These are phyloP conservation scores for Ramphastos sulfuratus DNA, from an alignment of 2,113 vertebrate species.

Conservation along the genomic window DNA sequence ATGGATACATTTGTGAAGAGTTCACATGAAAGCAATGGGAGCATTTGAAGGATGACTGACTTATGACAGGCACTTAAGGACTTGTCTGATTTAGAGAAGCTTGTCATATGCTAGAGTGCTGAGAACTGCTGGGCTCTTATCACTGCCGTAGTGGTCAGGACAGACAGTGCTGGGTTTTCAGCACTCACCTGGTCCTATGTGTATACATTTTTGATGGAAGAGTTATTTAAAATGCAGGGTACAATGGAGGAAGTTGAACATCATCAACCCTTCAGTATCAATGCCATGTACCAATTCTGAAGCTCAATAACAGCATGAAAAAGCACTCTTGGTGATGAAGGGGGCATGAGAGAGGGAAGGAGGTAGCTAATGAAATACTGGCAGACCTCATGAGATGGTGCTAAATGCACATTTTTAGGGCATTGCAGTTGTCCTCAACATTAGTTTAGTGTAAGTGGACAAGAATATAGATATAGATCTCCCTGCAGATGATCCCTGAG, in stretches of 20 bases:
- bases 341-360: neutral
- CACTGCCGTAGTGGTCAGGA: neutral
- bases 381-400: neutral
- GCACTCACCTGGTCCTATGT: neutral
- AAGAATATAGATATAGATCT: neutral
- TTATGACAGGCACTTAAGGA: slow-evolving; percentile 46
- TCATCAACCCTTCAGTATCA: neutral
- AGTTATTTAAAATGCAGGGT: neutral
- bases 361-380: neutral
- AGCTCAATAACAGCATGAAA: neutral
- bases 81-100: slow-evolving; percentile 28
- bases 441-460: neutral
- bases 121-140: neutral
- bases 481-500: neutral
- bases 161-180: neutral
- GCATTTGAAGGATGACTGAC: slow-evolving; percentile 34
- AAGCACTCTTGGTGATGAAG: neutral
- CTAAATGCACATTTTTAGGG: neutral
- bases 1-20: neutral
- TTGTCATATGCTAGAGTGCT: neutral
- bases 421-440: neutral
- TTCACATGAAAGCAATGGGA: neutral
- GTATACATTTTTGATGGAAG: fast-evolving
- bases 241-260: neutral
- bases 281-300: neutral